These are phyloP conservation scores for Ceryle rudis DNA, from an alignment of 2,797 vertebrate species.

Conservation along the genomic window DNA sequence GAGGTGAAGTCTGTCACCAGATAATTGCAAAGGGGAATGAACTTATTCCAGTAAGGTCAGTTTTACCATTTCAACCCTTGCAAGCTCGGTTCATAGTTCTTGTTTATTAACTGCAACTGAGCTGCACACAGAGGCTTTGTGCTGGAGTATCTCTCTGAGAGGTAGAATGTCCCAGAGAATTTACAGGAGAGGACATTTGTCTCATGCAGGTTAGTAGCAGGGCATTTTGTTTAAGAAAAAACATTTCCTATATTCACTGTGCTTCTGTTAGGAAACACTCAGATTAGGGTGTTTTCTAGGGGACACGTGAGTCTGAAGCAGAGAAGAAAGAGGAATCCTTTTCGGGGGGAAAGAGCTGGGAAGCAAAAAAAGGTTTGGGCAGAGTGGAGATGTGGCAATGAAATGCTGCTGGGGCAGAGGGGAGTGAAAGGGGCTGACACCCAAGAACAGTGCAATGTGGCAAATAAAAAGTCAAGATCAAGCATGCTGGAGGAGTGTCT, in stretches of 20 bases:
- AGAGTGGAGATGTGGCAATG: not conserved
- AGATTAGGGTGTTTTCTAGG: not conserved
- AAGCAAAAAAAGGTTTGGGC: not conserved
- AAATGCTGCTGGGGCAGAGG: not conserved
- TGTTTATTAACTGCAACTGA: slow-evolving; percentile 39
- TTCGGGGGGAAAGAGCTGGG: not conserved
- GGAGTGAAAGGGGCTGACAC: not conserved
- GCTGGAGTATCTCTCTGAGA: not conserved
- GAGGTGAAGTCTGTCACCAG: slow-evolving; percentile 62
- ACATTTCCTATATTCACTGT: not conserved
- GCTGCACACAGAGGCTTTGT: slow-evolving; percentile 13
- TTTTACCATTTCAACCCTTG: not conserved
- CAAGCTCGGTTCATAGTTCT: slow-evolving; percentile 42
- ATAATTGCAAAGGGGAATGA: slow-evolving; percentile 65
- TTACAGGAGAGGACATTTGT: not conserved
- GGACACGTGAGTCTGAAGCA: not conserved
- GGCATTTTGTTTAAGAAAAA: not conserved
- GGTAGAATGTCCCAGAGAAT: not conserved
- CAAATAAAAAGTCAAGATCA: slow-evolving; percentile 8
- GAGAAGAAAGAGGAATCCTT: not conserved
- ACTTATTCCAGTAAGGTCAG: slow-evolving; percentile 56
- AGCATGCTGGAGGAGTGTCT: not conserved
- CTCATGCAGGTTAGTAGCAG: not conserved
- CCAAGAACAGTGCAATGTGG: not conserved
- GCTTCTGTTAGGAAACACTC: not conserved